phyloP scores from a whole-genome alignment of 1,140 invertebrate species.

The Stegodyphus dumicola region DNA sequence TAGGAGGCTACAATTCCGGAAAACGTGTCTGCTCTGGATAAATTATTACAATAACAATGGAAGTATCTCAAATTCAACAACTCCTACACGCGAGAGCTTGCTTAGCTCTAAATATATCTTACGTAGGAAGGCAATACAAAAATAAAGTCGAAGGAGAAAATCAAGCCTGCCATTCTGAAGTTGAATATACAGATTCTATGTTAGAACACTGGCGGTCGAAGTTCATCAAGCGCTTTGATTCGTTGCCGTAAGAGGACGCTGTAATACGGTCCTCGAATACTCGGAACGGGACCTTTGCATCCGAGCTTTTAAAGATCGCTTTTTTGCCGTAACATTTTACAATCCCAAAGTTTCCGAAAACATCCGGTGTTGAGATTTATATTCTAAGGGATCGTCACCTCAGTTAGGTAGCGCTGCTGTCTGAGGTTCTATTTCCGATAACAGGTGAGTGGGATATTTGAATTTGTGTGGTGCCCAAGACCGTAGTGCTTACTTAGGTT shows the following conservation, averaged over 20 bases:
- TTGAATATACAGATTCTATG: slow-evolving; percentile 12
- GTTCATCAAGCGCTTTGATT: neutral
- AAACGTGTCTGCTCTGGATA: too few species aligned
- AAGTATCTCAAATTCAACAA: too few species aligned
- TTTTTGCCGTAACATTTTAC: slow-evolving; percentile 36
- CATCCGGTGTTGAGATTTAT: slow-evolving; percentile 32
- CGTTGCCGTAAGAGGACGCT: slow-evolving; percentile 35
- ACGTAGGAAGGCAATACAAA: neutral
- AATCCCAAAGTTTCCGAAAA: slow-evolving; percentile 39
- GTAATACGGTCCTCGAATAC: slow-evolving; percentile 17
- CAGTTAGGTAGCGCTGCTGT: slow-evolving; percentile 8
- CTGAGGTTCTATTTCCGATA: slow-evolving; percentile 22
- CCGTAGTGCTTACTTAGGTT: too few species aligned
- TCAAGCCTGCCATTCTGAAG: slow-evolving; percentile 14
- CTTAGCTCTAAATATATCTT: neutral
- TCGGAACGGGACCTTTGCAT: neutral
- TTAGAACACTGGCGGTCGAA: neutral
- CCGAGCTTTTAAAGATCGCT: slow-evolving; percentile 54
- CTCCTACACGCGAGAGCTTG: too few species aligned
- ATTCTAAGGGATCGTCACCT: slow-evolving; percentile 44
- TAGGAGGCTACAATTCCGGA: too few species aligned
- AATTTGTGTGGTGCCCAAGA: too few species aligned
- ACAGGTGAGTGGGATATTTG: neutral
- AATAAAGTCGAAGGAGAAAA: neutral
- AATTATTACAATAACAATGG: too few species aligned